A percentile compares a stretch with the other conserved stretches of the same genome.
Conservation (phyloP, 2,888 invertebrate genomes). For the Gastrophysa polygoni region DNA sequence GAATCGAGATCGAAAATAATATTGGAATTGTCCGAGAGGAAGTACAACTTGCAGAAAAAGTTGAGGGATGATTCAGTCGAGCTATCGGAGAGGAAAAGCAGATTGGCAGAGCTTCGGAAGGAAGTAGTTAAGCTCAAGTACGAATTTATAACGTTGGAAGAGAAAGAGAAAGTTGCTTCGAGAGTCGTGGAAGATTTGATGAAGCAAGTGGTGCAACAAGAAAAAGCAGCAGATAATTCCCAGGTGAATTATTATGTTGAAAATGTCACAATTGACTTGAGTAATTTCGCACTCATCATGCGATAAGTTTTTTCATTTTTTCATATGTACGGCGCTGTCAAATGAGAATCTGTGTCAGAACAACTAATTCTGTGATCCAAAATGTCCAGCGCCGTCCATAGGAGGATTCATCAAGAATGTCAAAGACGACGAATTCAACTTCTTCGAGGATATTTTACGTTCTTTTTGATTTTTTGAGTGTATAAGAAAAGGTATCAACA, state of each 20-base stretch:
- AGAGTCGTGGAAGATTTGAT: slow-evolving; percentile 9
- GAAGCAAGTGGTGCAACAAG: slow-evolving; percentile 11
- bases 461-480: too few relatives aligned
- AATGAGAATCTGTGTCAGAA: too few relatives aligned
- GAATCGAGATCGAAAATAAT: slow-evolving; percentile 8
- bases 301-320: too few relatives aligned
- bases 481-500: too few relatives aligned
- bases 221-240: slow-evolving; percentile 11
- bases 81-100: slow-evolving; percentile 13
- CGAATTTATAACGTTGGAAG: slow-evolving; percentile 6
- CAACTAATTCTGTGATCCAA: too few relatives aligned
- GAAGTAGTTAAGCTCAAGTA: slow-evolving; percentile 2
- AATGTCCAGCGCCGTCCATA: too few relatives aligned
- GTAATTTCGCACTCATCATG: too few relatives aligned
- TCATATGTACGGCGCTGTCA: too few relatives aligned
- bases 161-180: slow-evolving; percentile 14
- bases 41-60: slow-evolving; percentile 24
- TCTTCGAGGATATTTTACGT: too few relatives aligned
- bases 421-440: too few relatives aligned
- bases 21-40: slow-evolving; percentile 19
- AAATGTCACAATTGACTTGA: too few relatives aligned
- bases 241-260: slow-evolving; percentile 22
- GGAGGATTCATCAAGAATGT: too few relatives aligned
- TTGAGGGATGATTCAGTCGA: slow-evolving; percentile 11
- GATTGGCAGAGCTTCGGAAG: slow-evolving; percentile 16